Base-by-base conservation (phyloP, 1,140 invertebrate genomes). In the Chelonus insularis region DNA sequence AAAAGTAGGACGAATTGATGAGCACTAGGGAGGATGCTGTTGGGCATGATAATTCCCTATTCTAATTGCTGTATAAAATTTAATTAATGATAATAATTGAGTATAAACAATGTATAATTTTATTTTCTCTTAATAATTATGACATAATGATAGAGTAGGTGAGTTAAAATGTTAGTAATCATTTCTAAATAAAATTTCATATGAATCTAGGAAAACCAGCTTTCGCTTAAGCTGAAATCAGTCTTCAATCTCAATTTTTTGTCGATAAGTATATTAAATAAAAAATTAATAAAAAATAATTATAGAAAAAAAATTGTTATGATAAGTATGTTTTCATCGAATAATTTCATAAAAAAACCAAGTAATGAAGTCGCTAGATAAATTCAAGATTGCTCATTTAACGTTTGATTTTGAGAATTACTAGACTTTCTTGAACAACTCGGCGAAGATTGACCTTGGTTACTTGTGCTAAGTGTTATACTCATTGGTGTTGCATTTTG, bases 401-500 rank as follows among this genome's bases (percentile, higher is more conserved):
- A n/a, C n/a, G n/a, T n/a, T n/a, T n/a, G n/a, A n/a, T n/a, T 29
- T 29, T 29, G 7, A 29, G 7, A 29, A 29, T 29, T 29, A 4
- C 25, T 29, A 29, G 25, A 7, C 7, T 29, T 7, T 29, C 25
- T 4, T 29, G 7, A 29, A 29, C 25, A 29, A 4, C 25, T 12
- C 66, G 66, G 41, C 62, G 56, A 36, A 23, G 63, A 39, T 51
- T 69, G 70, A 14, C 63, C 61, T 41, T 47, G 58, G 5, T 66
- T 54, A 29, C 75, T 69, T n/a, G 73, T 73, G 55, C 74, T 80
- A 18, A 84, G 60, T 2, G 78, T 78, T 11, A 84, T 71, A 32
- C 75, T 81, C n/a, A 84, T 72, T 9, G 79, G 79, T 3, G 76
- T 80, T 1, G 80, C 76, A 52, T 83, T 82, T 25, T 76, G 61